These are phyloP conservation scores for Sternarchorhynchus goeldii DNA, from an alignment of 2,797 vertebrate species.

Conservation along the genomic window DNA sequence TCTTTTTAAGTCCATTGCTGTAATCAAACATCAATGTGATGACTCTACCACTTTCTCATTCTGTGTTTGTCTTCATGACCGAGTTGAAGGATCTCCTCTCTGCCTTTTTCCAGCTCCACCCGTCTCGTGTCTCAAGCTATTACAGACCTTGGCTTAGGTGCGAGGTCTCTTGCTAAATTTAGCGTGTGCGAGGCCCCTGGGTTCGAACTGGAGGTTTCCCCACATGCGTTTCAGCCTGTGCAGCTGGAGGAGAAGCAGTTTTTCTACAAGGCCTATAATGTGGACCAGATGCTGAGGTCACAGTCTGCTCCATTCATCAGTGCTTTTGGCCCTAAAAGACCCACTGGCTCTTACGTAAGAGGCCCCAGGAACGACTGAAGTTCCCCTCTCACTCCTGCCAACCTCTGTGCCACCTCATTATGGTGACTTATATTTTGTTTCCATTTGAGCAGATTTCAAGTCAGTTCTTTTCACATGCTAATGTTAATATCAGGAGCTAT, in stretches of 20 bases:
- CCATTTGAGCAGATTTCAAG: slow-evolving; percentile 40
- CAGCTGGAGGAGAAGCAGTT: slow-evolving; percentile 12
- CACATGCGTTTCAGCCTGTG: slow-evolving; percentile 48
- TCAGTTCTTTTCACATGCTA: not conserved
- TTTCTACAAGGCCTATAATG: slow-evolving; percentile 48
- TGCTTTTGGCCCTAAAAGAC: slow-evolving; percentile 34
- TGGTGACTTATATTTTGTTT: slow-evolving; percentile 5
- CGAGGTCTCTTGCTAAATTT: slow-evolving; percentile 59
- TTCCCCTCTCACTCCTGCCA: slow-evolving; percentile 11
- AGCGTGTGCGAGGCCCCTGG: slow-evolving; percentile 45
- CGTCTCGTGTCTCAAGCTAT: slow-evolving; percentile 48
- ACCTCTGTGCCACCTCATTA: slow-evolving; percentile 5
- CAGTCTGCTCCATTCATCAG: slow-evolving; percentile 45
- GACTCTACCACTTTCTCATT: not conserved
- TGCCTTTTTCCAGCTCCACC: slow-evolving; percentile 30
- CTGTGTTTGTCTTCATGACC: not conserved
- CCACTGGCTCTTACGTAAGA: slow-evolving; percentile 33
- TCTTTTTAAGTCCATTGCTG: too few species aligned
- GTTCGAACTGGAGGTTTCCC: slow-evolving; percentile 50
- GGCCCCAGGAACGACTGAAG: slow-evolving; percentile 16
- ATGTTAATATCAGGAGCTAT: not conserved
- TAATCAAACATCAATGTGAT: not conserved
- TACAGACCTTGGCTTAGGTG: slow-evolving; percentile 55
- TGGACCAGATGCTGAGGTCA: slow-evolving; percentile 57
- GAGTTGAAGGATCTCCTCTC: not conserved